Evolutionary conservation across 2,888 invertebrate species (phyloP), one percentile per base, ranked within the genome.

Genomic region (Chironomus tentans): DNA sequence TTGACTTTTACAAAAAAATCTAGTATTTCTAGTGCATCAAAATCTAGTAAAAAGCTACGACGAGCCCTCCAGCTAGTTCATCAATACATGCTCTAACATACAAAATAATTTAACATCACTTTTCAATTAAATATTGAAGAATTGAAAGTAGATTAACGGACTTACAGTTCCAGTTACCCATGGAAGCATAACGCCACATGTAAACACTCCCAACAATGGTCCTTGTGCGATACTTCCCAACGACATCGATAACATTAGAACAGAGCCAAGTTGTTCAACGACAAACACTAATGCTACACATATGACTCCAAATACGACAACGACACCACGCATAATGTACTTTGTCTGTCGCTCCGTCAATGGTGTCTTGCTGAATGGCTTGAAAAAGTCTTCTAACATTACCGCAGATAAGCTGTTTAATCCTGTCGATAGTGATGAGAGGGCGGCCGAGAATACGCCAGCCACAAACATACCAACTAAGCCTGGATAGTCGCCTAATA

Each of bases 381-480:
- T 88, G 72, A 91, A 86, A 77, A 92, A 88, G 80, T 92, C 92
- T 81, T 92, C 90, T 15, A 92, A 81, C 3, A 91, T 87, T 0
- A 92, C 90, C 0, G 92, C 92, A 0, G 92, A 89, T 84, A 92
- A 87, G 0, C 92, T 91, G 80, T 93, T 93, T 46, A 92, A 82
- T 0, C 92, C 92, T 0, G 92, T 92, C 4, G 92, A 92, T 21
- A 93, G 84, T 0, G 92, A 92, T 80, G 92, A 90, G 79, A 96
- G 85, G 15, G 95, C 93, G 13, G 95, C 95, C 84, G 95, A 94
- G 80, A 95, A 95, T 0, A 96, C 91, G 28, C 95, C 94, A 62
- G 95, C 94, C 0, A 95, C 92, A 81, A 95, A 95, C 22, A 96
- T 84, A 3, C 96, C 96, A 0, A 94, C 91, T 78, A 97, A 84